Base-by-base conservation (phyloP, 2,797 vertebrate species). In the Triplophysa bombifrons region DNA sequence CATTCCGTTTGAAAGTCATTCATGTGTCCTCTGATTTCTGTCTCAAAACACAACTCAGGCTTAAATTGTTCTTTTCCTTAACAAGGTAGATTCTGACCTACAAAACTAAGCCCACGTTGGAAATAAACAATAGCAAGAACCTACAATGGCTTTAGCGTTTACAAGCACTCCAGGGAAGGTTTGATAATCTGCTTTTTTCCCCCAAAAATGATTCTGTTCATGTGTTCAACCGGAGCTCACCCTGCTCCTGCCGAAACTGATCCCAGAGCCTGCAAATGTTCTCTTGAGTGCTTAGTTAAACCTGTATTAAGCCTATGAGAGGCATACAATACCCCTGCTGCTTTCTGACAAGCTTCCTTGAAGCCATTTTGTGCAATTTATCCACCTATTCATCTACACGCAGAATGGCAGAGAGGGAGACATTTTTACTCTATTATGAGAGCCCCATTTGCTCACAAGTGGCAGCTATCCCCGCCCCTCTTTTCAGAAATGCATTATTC, bases 401-500 rank as follows among this genome's bases (percentile, higher is more conserved):
- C 74, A 87, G 85, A 85, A 80, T 61, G 17, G 68, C 20, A 84
- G 38, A 44, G 67, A 72, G 65, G 65, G 76, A 70, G 82, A 88
- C 81, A 5, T 80, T 88, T 85, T 77, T 80, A 79, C 83, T 72
- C 82, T 81, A 56, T 89, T 78, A 83, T 76, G 70, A 73, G 82
- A 85, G 84, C 86, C 87, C 77, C 75, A 84, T 85, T 85, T 84
- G 87, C 89, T 83, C 86, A 87, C 65, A 84, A 71, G 70, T 74
- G 79, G 78, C 22, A 64, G 66, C 58, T 46, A 53, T 69, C 76
- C 88, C 84, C 81, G 75, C 84, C 66, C 68, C 72, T 82, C 38
- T 58, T 60, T 74, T 83, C 4, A 79, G 84, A 81, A 74, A 86
- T 91, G 88, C 90, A 88, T 92, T 90, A 93, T 92, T 93, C 90